Percentiles rank a stretch among this genome's conserved stretches.
These are phyloP conservation scores for Malurus cyaneus DNA, from an alignment of 2,113 vertebrate genomes.

Conservation along the genomic window DNA sequence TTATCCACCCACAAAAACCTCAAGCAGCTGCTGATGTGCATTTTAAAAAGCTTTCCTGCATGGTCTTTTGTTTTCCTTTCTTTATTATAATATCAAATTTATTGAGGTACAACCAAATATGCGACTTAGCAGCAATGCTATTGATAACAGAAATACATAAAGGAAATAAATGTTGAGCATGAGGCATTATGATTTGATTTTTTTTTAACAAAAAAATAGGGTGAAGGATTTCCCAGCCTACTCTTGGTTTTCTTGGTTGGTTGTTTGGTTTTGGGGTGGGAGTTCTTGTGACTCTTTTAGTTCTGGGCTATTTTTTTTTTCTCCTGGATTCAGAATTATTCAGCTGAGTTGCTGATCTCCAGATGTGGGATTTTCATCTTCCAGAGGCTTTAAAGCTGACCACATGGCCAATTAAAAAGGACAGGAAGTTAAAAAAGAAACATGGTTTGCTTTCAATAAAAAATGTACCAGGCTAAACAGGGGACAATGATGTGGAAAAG, in stretches of 20 bases:
- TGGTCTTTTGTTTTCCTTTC: not conserved
- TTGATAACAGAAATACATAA: not conserved
- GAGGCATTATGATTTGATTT: not conserved
- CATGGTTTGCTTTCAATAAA: not conserved
- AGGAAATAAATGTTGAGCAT: not conserved
- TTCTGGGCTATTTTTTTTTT: not conserved
- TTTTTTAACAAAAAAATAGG: not conserved
- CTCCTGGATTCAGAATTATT: not conserved
- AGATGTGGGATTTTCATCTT: not conserved
- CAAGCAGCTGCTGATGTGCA: not conserved
- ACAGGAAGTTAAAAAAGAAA: not conserved
- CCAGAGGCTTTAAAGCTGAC: not conserved
- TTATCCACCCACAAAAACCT: not conserved
- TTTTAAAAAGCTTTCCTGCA: not conserved
- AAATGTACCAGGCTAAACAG: not conserved
- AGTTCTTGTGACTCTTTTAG: rapidly evolving
- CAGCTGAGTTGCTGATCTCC: not conserved
- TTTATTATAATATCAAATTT: not conserved
- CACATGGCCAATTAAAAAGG: not conserved
- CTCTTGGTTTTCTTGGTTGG: not conserved
- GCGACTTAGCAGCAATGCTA: not conserved
- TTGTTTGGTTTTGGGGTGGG: not conserved
- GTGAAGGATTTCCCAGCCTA: not conserved
- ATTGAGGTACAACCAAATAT: not conserved
- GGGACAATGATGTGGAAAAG: not conserved